These are phyloP conservation scores for Drosophila neutralis DNA, from an alignment of 2,888 invertebrate genomes.

Conservation along the genomic window DNA sequence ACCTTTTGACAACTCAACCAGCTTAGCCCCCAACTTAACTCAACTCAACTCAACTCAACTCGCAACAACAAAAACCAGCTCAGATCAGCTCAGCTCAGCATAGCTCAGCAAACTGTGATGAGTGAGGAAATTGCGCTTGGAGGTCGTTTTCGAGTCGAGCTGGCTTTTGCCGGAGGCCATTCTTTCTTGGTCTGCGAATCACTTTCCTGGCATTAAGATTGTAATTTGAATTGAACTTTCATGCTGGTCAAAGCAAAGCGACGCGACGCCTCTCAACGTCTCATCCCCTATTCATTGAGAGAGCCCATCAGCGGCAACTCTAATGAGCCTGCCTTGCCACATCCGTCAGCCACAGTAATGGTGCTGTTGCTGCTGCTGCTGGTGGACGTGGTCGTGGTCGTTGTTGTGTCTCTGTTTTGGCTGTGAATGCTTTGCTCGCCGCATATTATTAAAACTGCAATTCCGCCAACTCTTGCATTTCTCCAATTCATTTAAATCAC, in stretches of 20 bases:
- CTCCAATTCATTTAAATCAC: slow-evolving; percentile 54
- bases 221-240: slow-evolving; percentile 78
- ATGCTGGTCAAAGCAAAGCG: slow-evolving; percentile 67
- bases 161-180: slow-evolving; percentile 29
- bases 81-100: slow-evolving; percentile 17
- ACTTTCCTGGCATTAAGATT: slow-evolving; percentile 72
- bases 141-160: slow-evolving; percentile 2
- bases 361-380: not conserved
- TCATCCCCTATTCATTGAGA: slow-evolving; percentile 44
- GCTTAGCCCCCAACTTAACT: not conserved
- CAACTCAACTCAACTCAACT: not conserved
- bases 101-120: slow-evolving; percentile 17
- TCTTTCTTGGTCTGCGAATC: slow-evolving; percentile 55
- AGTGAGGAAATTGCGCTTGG: slow-evolving; percentile 23
- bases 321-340: slow-evolving; percentile 47
- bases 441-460: slow-evolving; percentile 44
- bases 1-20: slow-evolving; percentile 77
- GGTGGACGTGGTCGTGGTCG: not conserved
- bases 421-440: slow-evolving; percentile 4
- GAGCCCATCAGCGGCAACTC: slow-evolving; percentile 41
- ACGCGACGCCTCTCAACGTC: not conserved
- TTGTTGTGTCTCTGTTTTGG: not conserved
- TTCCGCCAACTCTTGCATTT: slow-evolving; percentile 38
- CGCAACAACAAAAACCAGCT: not conserved
- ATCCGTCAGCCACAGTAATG: slow-evolving; percentile 42